phyloP scores from a whole-genome alignment of 1,140 invertebrate genomes.

The Hetaerina americana region DNA sequence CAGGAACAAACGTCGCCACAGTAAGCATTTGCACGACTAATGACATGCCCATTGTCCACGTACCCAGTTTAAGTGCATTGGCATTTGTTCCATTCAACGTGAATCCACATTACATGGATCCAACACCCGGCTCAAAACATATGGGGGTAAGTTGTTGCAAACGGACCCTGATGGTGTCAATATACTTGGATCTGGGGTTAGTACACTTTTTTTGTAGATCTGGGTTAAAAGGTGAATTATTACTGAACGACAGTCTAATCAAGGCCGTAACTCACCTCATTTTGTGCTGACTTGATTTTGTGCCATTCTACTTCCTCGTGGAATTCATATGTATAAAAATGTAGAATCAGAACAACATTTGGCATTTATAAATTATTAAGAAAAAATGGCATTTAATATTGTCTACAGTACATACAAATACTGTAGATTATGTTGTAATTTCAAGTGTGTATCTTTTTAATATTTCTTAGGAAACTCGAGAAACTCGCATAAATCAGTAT shows the following conservation, averaged over 20 bases:
- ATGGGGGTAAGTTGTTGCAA: constrained; percentile 46
- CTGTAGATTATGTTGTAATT: too few species aligned
- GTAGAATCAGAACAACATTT: too few species aligned
- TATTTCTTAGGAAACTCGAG: constrained; percentile 38
- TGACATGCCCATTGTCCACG: constrained; percentile 74
- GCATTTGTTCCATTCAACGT: constrained; percentile 70
- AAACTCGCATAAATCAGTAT: constrained; percentile 52
- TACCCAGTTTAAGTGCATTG: constrained; percentile 57
- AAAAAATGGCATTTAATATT: too few species aligned
- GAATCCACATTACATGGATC: constrained; percentile 70
- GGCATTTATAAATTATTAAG: too few species aligned
- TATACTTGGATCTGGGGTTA: background rate
- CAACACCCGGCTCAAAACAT: constrained; percentile 43
- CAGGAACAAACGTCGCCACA: constrained; percentile 71
- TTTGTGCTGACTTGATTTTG: too few species aligned
- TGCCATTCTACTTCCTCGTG: too few species aligned
- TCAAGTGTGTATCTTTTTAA: background rate
- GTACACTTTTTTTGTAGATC: too few species aligned
- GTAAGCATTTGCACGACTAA: constrained; percentile 66
- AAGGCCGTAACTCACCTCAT: too few species aligned
- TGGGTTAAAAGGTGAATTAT: too few species aligned
- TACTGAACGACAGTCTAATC: too few species aligned
- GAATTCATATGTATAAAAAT: too few species aligned
- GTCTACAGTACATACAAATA: too few species aligned
- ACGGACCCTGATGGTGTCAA: background rate